These are phyloP conservation scores for Drepana arcuata DNA, from an alignment of 1,140 invertebrate genomes.

Conservation along the genomic window DNA sequence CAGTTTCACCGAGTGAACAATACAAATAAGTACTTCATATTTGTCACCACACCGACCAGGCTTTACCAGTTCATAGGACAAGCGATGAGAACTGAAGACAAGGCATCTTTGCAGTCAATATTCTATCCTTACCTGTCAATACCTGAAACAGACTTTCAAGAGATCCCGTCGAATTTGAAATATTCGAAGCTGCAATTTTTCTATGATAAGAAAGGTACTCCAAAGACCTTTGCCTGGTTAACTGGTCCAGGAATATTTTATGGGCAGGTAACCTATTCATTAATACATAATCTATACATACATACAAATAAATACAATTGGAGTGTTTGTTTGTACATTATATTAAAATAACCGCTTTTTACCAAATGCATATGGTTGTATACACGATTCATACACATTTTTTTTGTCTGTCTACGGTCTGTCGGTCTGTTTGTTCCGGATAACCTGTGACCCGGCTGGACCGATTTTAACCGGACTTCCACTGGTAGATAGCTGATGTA, in stretches of 20 bases:
- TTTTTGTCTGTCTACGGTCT: too few relatives aligned
- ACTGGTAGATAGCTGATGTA: too few relatives aligned
- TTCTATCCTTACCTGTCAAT: slow-evolving; percentile 86
- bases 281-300: too few relatives aligned
- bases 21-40: slow-evolving; percentile 83
- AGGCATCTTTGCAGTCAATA: slow-evolving; percentile 84
- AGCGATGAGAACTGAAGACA: slow-evolving; percentile 80
- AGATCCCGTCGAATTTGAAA: slow-evolving; percentile 81
- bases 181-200: slow-evolving; percentile 88
- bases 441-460: too few relatives aligned
- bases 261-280: slow-evolving; percentile 79
- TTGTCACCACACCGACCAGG: slow-evolving; percentile 86
- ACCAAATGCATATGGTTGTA: too few relatives aligned
- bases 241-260: slow-evolving; percentile 82
- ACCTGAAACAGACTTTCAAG: slow-evolving; percentile 81
- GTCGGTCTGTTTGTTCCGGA: too few relatives aligned
- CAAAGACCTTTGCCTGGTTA: slow-evolving; percentile 90
- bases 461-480: too few relatives aligned
- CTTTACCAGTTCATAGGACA: slow-evolving; percentile 90
- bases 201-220: slow-evolving; percentile 77
- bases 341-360: too few relatives aligned
- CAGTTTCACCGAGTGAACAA: slow-evolving; percentile 84
- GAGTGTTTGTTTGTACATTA: too few relatives aligned
- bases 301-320: too few relatives aligned
- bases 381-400: too few relatives aligned